Evolutionary conservation across 2,113 vertebrate species (phyloP), one percentile per base, ranked within the genome.

Genomic region (Caranx melampygus): DNA sequence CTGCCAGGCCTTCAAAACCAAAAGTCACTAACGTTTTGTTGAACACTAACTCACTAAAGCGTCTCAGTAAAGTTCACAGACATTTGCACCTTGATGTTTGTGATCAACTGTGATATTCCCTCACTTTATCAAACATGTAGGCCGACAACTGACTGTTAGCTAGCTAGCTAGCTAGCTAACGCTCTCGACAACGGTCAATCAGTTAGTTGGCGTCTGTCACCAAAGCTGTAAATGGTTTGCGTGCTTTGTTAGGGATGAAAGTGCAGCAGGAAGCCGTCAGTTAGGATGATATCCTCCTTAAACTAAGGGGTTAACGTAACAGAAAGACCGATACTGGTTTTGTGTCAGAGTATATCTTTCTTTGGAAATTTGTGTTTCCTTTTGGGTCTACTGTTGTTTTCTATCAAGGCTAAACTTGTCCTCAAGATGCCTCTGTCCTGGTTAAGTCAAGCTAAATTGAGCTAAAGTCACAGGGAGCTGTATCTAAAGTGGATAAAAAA

Each of bases 21-120:
- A 9, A 33, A 0, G 10, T 10, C 20, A 64, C 83, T 81, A 82
- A 13, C 15, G 65, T 59, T 90, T 88, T 80, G 58, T 5, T 1
- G 3, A 52, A 15, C 16, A 1, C 45, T 13, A 58, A 14, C 0
- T 16, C 0, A 2, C 33, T 31, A 31, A 18, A 14, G 5, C 15
- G 16, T 3, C 3, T 13, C 3, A 15, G 20, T 3, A 9, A 8
- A 18, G 21, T 18, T 26, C 1, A 3, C 44, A 51, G 14, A 42
- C 40, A 0, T 26, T 44, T 68, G 20, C 61, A 58, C 35, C 68
- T 70, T 51, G 77, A 72, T 2, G 0, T 15, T 26, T 6, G 6
- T 11, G 0, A 10, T 5, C 45, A n/a, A 33, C 0, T 18, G 11
- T 1, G 54, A 1, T 5, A 2, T 62, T 51, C 44, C 4, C 10